These are phyloP conservation scores for Danio choprae DNA, from an alignment of 2,797 vertebrate genomes.

Conservation along the genomic window DNA sequence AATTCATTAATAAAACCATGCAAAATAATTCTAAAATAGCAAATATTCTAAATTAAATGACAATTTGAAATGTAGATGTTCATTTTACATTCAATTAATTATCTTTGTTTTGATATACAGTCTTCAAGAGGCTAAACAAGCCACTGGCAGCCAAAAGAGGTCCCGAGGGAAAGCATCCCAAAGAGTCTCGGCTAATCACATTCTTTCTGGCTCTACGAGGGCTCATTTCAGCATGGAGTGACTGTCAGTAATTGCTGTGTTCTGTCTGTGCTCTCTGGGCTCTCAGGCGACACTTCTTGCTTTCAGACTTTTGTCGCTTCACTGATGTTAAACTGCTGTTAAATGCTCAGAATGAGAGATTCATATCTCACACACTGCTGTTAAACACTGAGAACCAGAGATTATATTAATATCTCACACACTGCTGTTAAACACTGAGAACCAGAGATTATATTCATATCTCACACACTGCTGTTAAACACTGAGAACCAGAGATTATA, in stretches of 20 bases:
- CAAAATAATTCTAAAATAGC: neutral
- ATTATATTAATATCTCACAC: neutral
- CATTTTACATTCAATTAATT: neutral
- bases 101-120: conserved; percentile 37
- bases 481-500: conserved; percentile 1
- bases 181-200: conserved; percentile 2
- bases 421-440: conserved; percentile 2
- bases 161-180: neutral
- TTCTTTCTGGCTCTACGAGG: conserved; percentile 6
- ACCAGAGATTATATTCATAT: neutral
- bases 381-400: conserved; percentile 3
- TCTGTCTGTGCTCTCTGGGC: conserved; percentile 5
- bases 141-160: neutral
- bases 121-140: neutral
- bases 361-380: neutral
- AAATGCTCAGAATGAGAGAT: conserved; percentile 9
- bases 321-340: conserved; percentile 8
- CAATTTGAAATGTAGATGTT: neutral
- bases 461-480: neutral
- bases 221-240: conserved; percentile 18
- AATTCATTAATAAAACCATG: neutral
- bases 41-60: neutral
- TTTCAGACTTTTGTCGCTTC: conserved; percentile 12
- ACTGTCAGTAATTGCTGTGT: conserved; percentile 27
- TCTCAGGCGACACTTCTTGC: conserved; percentile 31